phyloP scores from a whole-genome alignment of 2,888 invertebrate genomes.

The Leptinotarsa tumamoca region DNA sequence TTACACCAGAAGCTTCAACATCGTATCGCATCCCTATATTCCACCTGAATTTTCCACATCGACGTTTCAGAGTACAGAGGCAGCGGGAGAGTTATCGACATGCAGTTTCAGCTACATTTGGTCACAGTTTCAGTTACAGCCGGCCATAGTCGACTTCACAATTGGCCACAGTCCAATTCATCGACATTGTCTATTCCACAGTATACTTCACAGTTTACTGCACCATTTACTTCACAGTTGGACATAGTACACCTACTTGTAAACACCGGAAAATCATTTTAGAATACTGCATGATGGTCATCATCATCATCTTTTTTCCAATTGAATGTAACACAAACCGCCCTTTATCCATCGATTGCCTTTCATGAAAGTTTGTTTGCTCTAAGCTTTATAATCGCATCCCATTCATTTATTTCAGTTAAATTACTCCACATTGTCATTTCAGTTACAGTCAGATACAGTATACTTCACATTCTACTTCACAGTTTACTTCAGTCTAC shows the following conservation, averaged over 20 bases:
- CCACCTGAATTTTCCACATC: background rate
- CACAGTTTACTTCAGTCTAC: no score
- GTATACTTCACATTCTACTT: no score
- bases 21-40: background rate
- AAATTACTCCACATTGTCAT: background rate
- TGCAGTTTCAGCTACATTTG: background rate
- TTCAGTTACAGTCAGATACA: background rate
- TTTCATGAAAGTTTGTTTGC: background rate
- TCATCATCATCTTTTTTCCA: background rate
- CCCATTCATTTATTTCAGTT: background rate
- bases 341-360: background rate
- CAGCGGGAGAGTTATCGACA: background rate
- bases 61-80: background rate
- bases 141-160: background rate
- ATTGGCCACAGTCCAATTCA: background rate
- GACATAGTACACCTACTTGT: no score
- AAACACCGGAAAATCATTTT: no score
- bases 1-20: background rate
- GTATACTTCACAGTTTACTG: no score
- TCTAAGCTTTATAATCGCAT: background rate
- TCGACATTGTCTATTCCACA: no score
- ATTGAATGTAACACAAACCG: background rate
- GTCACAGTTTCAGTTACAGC: background rate
- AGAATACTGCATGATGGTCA: no score
- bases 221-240: no score